Evolutionary conservation across 2,113 vertebrate species (phyloP).

Genomic region (Zootoca vivipara): DNA sequence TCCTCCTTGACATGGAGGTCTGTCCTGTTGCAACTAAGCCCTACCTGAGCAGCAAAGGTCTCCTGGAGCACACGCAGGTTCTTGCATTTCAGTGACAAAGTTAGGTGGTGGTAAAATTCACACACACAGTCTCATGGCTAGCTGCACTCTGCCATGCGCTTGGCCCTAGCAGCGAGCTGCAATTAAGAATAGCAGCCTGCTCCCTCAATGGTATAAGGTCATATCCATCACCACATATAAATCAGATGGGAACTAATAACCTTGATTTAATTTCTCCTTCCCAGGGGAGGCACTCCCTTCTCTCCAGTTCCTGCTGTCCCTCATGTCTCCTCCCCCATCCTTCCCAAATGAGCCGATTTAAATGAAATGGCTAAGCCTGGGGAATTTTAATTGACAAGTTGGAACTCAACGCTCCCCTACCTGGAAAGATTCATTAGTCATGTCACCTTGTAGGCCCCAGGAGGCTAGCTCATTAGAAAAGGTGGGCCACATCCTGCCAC

Average conservation of each 20-base stretch:
- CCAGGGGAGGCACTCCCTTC: not conserved
- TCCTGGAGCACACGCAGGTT: not conserved
- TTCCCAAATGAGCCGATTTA: not conserved
- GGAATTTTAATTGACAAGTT: not conserved
- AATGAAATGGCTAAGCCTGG: constrained; percentile 12
- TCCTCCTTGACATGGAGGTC: too few species aligned
- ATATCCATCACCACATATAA: not conserved
- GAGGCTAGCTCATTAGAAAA: not conserved
- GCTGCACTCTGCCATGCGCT: not conserved
- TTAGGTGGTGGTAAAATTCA: not conserved
- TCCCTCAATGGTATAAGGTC: not conserved
- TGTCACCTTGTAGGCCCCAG: constrained; percentile 29
- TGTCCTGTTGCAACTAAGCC: too few species aligned
- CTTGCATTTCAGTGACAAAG: too few species aligned
- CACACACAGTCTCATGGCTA: not conserved
- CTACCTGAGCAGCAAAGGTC: not conserved
- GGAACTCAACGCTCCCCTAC: constrained; percentile 1
- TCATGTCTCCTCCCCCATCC: not conserved
- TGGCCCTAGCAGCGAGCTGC: not conserved
- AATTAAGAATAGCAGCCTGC: not conserved
- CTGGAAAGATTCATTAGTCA: not conserved
- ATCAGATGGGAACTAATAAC: constrained; percentile 14
- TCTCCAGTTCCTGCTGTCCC: not conserved
- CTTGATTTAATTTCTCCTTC: constrained; percentile 26
- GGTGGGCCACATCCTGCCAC: not conserved